phyloP scores from a whole-genome alignment of 1,140 invertebrate genomes.

The Hycleus cichorii region DNA sequence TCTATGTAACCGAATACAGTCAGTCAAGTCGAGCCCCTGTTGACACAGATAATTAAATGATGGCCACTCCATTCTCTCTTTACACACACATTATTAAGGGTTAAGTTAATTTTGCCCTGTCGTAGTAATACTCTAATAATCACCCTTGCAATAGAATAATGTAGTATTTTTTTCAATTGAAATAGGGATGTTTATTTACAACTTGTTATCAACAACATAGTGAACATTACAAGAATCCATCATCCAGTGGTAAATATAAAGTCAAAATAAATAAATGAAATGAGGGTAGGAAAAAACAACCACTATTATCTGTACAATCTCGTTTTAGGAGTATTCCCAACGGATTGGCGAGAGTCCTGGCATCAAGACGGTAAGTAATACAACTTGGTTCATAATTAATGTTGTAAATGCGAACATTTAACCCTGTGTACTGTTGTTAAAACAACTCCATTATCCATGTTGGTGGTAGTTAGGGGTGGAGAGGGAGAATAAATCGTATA shows the following conservation, averaged over 20 bases:
- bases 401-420: conserved; percentile 36
- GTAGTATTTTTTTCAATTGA: background rate
- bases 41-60: conserved; percentile 23
- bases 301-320: background rate
- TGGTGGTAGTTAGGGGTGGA: background rate
- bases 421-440: conserved; percentile 20
- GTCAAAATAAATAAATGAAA: background rate
- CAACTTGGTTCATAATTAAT: conserved; percentile 34
- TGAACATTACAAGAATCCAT: conserved; percentile 26
- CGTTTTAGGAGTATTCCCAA: conserved; percentile 36
- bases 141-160: background rate
- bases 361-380: conserved; percentile 42
- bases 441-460: background rate
- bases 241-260: conserved; percentile 20
- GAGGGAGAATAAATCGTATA: conserved; percentile 6
- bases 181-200: conserved; percentile 30
- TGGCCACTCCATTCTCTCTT: conserved; percentile 7
- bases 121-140: conserved; percentile 9
- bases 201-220: conserved; percentile 27
- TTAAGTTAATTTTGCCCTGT: conserved; percentile 16
- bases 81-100: conserved; percentile 13
- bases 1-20: conserved; percentile 21
- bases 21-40: conserved; percentile 20
- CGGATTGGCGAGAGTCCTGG: conserved; percentile 40
- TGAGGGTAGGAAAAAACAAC: background rate